phyloP scores from a whole-genome alignment of 2,797 vertebrate species.

The Decapterus maruadsi region DNA sequence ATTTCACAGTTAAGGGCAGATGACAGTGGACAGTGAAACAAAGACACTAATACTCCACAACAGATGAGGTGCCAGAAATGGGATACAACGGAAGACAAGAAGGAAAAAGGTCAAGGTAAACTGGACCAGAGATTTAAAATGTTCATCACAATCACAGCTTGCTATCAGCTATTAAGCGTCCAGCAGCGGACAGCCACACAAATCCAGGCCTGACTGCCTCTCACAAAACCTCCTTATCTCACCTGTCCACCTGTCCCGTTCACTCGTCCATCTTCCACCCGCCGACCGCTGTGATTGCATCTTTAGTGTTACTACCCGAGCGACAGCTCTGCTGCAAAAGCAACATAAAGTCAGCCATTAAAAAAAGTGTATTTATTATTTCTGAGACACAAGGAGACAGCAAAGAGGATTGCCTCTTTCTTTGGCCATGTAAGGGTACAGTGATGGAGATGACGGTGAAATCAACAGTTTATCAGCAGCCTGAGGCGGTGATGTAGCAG shows the following conservation, averaged over 20 bases:
- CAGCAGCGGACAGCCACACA: constrained; percentile 81
- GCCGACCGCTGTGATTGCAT: constrained; percentile 81
- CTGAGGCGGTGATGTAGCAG: constrained; percentile 5
- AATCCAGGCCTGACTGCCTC: constrained; percentile 81
- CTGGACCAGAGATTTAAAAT: constrained; percentile 83
- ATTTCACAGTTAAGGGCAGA: constrained; percentile 49
- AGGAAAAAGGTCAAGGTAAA: constrained; percentile 83
- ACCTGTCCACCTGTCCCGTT: constrained; percentile 87
- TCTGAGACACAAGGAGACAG: constrained; percentile 79
- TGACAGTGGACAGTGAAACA: constrained; percentile 60
- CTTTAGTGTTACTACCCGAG: constrained; percentile 82
- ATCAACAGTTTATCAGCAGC: constrained; percentile 64
- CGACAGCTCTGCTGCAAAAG: constrained; percentile 80
- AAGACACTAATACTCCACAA: constrained; percentile 65
- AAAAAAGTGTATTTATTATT: constrained; percentile 86
- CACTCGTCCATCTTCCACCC: constrained; percentile 83
- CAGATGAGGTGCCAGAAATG: constrained; percentile 55
- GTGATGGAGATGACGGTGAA: constrained; percentile 70
- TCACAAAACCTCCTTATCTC: constrained; percentile 86
- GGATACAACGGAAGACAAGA: constrained; percentile 66
- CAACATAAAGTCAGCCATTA: constrained; percentile 85
- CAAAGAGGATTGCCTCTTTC: constrained; percentile 77
- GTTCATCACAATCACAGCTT: constrained; percentile 84
- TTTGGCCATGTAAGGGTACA: constrained; percentile 50
- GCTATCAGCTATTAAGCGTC: constrained; percentile 86